Percentiles rank a stretch among this genome's conserved stretches.
These are phyloP conservation scores for Drosophila falleni DNA, from an alignment of 2,888 invertebrate genomes.

Conservation along the genomic window DNA sequence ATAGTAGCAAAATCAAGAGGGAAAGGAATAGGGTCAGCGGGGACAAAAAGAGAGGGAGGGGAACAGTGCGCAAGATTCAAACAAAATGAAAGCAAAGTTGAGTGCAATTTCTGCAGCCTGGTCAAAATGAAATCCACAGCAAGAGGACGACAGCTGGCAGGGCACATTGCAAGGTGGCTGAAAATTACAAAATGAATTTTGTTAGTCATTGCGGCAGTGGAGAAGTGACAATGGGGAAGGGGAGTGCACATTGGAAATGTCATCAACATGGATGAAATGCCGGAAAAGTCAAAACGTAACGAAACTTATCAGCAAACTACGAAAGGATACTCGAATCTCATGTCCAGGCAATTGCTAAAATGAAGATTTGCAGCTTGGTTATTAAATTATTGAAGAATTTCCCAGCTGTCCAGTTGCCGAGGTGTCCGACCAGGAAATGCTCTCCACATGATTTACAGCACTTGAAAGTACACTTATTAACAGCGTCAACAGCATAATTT, in stretches of 20 bases:
- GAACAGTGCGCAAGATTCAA: constrained; percentile 43
- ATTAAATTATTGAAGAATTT: constrained; percentile 24
- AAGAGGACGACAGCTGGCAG: constrained; percentile 67
- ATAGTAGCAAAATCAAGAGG: constrained; percentile 19
- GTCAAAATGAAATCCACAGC: constrained; percentile 66
- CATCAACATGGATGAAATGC: constrained; percentile 81
- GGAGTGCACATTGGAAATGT: constrained; percentile 74
- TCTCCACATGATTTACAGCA: constrained; percentile 68
- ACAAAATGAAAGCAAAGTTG: constrained; percentile 61
- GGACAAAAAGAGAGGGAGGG: neutral
- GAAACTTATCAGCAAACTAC: constrained; percentile 82
- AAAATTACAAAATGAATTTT: constrained; percentile 80
- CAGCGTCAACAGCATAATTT: constrained; percentile 78
- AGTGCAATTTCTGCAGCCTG: constrained; percentile 78
- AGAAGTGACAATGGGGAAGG: neutral
- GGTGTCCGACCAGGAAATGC: constrained; percentile 46
- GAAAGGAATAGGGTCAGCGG: neutral
- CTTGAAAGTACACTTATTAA: constrained; percentile 75
- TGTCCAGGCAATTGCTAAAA: constrained; percentile 17
- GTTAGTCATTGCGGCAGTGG: constrained; percentile 53
- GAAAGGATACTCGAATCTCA: constrained; percentile 61
- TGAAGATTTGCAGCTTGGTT: constrained; percentile 41
- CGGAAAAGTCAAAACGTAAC: constrained; percentile 83
- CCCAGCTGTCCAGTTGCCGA: constrained; percentile 5
- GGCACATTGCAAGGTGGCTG: constrained; percentile 62